A percentile compares a stretch with the other conserved stretches of the same genome.
Evolutionary conservation across 2,888 invertebrate species (phyloP).

Genomic region (Odontocerum albicorne): DNA sequence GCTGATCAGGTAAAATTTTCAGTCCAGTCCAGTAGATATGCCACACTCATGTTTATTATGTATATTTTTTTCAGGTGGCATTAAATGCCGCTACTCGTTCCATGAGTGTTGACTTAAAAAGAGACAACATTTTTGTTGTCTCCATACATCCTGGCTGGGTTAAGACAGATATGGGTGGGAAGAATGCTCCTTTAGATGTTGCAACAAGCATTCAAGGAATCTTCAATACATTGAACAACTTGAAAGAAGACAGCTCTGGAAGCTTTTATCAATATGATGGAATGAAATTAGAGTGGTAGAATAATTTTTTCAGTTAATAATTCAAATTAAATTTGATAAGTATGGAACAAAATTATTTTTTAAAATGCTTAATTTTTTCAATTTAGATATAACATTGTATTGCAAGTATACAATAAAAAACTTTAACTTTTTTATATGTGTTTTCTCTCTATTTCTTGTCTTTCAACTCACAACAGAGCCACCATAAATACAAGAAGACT

Average conservation of each 20-base stretch:
- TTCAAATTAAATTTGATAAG: neutral
- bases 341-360: neutral
- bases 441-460: too few relatives aligned
- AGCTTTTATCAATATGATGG: constrained; percentile 80
- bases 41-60: too few relatives aligned
- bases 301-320: neutral
- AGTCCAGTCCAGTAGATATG: too few relatives aligned
- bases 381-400: neutral
- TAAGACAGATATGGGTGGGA: constrained; percentile 86
- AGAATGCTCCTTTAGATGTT: constrained; percentile 73
- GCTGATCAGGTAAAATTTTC: too few relatives aligned
- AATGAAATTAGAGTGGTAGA: constrained; percentile 70
- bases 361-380: neutral
- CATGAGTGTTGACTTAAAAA: constrained; percentile 77
- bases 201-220: constrained; percentile 68
- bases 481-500: too few relatives aligned
- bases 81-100: constrained; percentile 86
- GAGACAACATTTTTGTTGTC: constrained; percentile 72
- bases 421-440: too few relatives aligned
- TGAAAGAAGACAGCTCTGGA: constrained; percentile 71
- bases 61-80: constrained; percentile 68
- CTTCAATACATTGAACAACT: constrained; percentile 62
- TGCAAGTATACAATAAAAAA: too few relatives aligned
- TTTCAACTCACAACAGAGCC: too few relatives aligned
- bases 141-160: constrained; percentile 91